Evolutionary conservation across 2,113 vertebrate species (phyloP).

Genomic region (Nibea coibor): DNA sequence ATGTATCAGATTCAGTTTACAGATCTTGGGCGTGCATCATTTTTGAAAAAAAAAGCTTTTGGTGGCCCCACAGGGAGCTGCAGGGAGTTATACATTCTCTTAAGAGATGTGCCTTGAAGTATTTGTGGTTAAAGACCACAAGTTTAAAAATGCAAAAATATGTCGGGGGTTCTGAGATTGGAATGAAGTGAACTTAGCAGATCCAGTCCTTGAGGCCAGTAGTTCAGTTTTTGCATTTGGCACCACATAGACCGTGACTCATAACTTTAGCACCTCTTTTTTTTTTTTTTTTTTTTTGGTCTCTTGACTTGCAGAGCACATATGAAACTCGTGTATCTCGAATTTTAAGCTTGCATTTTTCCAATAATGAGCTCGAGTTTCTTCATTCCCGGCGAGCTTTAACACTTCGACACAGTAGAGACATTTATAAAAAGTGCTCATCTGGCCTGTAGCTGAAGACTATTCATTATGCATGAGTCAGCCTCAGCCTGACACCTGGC

Average conservation of each 20-base stretch:
- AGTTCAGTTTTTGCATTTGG: background rate
- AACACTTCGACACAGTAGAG: background rate
- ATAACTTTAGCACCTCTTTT: background rate
- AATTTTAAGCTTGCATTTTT: background rate
- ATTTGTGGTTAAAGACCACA: too few species aligned
- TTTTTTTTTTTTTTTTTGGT: too few species aligned
- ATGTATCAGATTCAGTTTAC: too few species aligned
- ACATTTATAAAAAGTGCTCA: background rate
- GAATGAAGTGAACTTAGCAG: too few species aligned
- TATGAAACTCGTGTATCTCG: background rate
- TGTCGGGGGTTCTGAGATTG: too few species aligned
- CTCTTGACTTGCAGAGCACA: background rate
- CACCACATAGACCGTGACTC: background rate
- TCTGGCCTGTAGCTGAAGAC: slow-evolving; percentile 11
- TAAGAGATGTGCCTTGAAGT: too few species aligned
- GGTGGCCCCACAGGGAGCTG: too few species aligned
- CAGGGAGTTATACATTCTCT: too few species aligned
- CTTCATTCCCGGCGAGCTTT: background rate
- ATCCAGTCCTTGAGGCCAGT: too few species aligned
- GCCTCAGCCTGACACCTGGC: slow-evolving; percentile 42
- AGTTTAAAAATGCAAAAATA: too few species aligned
- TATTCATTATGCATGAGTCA: slow-evolving; percentile 46
- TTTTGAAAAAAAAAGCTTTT: too few species aligned
- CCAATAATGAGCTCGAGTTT: slow-evolving; percentile 1
- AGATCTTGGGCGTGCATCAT: too few species aligned